Conservation (phyloP, 1,140 invertebrate species). For the Hylaeus anthracinus region DNA sequence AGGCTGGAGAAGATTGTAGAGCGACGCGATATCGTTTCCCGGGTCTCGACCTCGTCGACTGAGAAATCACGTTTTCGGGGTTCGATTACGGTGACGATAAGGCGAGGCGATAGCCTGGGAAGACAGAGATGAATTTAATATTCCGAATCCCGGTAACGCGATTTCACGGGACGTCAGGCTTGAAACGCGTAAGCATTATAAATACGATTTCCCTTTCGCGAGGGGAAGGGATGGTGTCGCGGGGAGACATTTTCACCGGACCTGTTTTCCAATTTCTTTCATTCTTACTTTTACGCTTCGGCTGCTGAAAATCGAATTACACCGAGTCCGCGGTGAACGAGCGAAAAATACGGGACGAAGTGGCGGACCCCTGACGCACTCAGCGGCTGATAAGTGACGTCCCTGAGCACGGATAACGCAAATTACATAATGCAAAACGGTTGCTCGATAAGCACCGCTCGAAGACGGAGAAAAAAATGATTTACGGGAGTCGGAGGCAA, state of each 20-base stretch:
- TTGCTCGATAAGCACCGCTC: not conserved
- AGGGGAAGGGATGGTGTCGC: conserved; percentile 35
- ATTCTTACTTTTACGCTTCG: conserved; percentile 43
- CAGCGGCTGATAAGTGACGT: not conserved
- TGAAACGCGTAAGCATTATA: conserved; percentile 69
- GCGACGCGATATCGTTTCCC: too few relatives aligned
- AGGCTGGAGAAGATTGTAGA: too few relatives aligned
- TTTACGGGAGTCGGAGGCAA: not conserved
- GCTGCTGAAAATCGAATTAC: conserved; percentile 43
- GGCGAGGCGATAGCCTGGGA: conserved; percentile 50
- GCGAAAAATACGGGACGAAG: not conserved
- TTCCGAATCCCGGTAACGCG: conserved; percentile 69
- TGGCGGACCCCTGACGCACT: not conserved
- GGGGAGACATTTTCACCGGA: conserved; percentile 60
- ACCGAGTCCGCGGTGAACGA: not conserved
- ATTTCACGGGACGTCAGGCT: conserved; percentile 68
- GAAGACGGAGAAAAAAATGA: not conserved
- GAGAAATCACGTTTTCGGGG: conserved; percentile 52
- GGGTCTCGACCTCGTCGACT: too few relatives aligned
- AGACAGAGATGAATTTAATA: conserved; percentile 70
- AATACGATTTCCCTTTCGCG: conserved; percentile 69
- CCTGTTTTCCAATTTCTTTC: conserved; percentile 60
- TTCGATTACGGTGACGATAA: conserved; percentile 59
- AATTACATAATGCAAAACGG: conserved; percentile 5
- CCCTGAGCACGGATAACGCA: not conserved